These are phyloP conservation scores for Samia ricini DNA, from an alignment of 1,140 invertebrate species.

Conservation along the genomic window DNA sequence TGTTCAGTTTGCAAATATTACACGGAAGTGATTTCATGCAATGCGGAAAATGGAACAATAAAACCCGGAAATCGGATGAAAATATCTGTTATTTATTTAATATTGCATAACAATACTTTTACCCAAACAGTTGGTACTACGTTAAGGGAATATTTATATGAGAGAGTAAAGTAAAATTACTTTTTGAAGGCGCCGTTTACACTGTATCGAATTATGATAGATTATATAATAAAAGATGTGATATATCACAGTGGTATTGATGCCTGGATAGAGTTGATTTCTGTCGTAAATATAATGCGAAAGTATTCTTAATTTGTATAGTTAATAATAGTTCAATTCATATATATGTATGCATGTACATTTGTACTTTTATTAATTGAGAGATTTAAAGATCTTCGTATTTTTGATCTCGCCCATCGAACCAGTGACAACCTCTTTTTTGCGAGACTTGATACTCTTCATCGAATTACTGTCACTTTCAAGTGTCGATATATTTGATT, in stretches of 20 bases:
- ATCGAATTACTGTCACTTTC: too few species aligned
- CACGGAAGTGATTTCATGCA: background rate
- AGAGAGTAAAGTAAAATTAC: background rate
- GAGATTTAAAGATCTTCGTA: too few species aligned
- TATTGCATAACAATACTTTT: background rate
- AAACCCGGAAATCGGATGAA: background rate
- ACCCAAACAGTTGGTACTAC: background rate
- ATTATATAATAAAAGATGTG: background rate
- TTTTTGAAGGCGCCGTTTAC: background rate
- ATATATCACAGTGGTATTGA: background rate
- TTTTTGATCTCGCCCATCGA: too few species aligned
- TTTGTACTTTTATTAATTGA: too few species aligned
- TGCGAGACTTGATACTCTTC: too few species aligned
- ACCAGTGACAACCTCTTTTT: too few species aligned
- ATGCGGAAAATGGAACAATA: background rate
- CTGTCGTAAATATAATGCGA: too few species aligned
- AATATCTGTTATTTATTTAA: background rate
- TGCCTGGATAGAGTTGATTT: too few species aligned
- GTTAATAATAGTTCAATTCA: too few species aligned
- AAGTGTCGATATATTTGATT: too few species aligned
- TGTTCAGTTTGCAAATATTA: background rate
- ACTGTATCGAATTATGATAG: background rate
- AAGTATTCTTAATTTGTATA: too few species aligned
- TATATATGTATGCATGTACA: too few species aligned
- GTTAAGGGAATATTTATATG: background rate